These are phyloP conservation scores for Neotoma lepida DNA, from an alignment of 2,113 vertebrate genomes.

Conservation along the genomic window DNA sequence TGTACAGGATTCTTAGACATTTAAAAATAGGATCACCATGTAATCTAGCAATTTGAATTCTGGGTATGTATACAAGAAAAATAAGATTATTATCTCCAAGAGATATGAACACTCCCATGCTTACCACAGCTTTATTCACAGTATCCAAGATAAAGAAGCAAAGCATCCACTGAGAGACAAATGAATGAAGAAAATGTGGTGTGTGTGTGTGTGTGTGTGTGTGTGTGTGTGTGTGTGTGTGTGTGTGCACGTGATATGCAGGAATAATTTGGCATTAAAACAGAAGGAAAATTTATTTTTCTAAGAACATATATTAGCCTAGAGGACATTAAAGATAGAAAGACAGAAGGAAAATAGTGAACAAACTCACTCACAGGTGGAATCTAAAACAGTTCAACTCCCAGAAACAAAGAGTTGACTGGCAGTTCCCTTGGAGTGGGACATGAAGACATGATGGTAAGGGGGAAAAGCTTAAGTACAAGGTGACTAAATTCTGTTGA, in stretches of 20 bases:
- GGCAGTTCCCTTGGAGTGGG: background rate
- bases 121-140: background rate
- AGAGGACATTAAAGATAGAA: background rate
- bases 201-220: background rate
- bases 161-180: background rate
- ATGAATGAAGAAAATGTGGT: background rate
- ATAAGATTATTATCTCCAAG: background rate
- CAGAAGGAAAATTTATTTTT: background rate
- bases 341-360: background rate
- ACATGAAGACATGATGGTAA: background rate
- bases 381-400: background rate
- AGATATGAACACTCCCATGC: background rate
- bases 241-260: background rate
- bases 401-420: background rate
- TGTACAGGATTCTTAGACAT: background rate
- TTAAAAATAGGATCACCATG: background rate
- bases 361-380: background rate
- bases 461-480: background rate
- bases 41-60: background rate
- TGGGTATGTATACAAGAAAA: background rate
- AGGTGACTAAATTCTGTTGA: background rate
- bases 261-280: background rate
- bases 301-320: background rate
- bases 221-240: background rate
- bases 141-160: background rate